Percentiles rank a stretch among this genome's conserved stretches.
phyloP scores from a whole-genome alignment of 2,113 vertebrate genomes.

The Pantherophis guttatus region DNA sequence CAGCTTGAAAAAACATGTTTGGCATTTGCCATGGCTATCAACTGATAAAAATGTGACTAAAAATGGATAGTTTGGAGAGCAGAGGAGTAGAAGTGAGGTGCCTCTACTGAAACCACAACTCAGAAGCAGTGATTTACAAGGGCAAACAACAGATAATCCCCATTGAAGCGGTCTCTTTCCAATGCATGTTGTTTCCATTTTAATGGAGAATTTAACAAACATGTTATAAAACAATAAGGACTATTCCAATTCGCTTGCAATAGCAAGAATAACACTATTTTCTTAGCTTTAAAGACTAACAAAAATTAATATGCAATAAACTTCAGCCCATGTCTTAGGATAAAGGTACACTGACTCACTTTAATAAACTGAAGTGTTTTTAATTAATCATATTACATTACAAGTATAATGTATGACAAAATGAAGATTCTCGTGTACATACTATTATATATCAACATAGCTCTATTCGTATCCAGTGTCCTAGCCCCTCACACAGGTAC shows the following conservation, averaged over 20 bases:
- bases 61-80: neutral
- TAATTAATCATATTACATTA: slow-evolving; percentile 81
- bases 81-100: neutral
- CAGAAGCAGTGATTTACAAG: neutral
- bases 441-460: slow-evolving; percentile 78
- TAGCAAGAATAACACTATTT: no score
- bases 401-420: slow-evolving; percentile 78
- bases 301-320: neutral
- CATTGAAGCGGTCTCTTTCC: neutral
- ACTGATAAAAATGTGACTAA: neutral
- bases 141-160: neutral
- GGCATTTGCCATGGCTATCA: neutral
- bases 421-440: slow-evolving; percentile 74
- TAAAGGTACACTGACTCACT: slow-evolving; percentile 8
- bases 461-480: slow-evolving; percentile 86
- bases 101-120: neutral
- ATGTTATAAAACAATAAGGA: neutral
- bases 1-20: neutral
- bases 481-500: slow-evolving; percentile 83
- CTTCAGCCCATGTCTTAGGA: neutral
- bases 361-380: slow-evolving; percentile 68
- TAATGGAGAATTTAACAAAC: neutral
- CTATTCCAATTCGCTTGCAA: neutral
- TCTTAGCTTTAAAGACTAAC: neutral
- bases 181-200: neutral